Conservation (phyloP, 2,113 vertebrate species). For the Anoura caudifer region DNA sequence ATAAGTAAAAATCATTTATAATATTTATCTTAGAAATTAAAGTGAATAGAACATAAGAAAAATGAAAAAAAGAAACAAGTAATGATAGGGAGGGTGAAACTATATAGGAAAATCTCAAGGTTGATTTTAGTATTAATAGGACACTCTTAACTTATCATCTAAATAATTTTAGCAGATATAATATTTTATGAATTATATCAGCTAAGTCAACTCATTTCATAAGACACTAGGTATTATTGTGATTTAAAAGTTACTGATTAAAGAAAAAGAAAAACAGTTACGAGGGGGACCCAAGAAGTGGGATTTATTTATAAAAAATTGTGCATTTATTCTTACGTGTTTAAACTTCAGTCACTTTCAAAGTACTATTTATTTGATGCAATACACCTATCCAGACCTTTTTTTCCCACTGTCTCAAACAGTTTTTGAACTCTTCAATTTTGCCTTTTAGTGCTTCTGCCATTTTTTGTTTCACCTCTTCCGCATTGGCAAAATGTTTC, state of each 20-base stretch:
- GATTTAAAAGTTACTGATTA: not conserved
- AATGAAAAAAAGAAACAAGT: not conserved
- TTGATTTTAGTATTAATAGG: constrained; percentile 3
- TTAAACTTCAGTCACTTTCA: too few species aligned
- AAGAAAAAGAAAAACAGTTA: not conserved
- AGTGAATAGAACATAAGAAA: constrained; percentile 17
- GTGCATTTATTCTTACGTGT: too few species aligned
- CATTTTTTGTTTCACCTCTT: too few species aligned
- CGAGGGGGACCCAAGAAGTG: too few species aligned
- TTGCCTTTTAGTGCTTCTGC: too few species aligned
- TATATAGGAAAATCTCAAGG: not conserved
- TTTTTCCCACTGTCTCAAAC: too few species aligned
- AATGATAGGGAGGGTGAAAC: not conserved
- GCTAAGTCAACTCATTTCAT: constrained; percentile 19
- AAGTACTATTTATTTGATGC: too few species aligned
- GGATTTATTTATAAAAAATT: too few species aligned
- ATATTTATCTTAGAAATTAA: constrained; percentile 58
- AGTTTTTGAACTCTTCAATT: too few species aligned
- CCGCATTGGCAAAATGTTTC: too few species aligned
- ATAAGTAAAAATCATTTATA: constrained; percentile 48
- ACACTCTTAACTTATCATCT: not conserved
- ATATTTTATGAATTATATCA: not conserved
- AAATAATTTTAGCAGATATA: constrained; percentile 9
- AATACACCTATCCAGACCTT: too few species aligned
- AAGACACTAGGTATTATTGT: not conserved